phyloP scores from a whole-genome alignment of 64 coral and sea anemone species.

The Astreopora myriophthalma region DNA sequence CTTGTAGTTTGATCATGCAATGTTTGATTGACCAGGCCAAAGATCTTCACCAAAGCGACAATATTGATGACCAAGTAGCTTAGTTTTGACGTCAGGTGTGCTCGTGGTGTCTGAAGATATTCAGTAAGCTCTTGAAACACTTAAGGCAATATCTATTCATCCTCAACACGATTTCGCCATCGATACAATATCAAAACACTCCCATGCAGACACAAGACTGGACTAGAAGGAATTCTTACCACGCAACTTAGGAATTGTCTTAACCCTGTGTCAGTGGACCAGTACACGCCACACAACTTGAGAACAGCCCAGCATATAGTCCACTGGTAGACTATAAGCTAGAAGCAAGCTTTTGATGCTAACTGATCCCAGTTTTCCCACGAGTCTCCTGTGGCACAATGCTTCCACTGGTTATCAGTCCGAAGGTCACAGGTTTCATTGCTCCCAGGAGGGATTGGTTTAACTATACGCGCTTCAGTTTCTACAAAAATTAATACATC shows the following conservation, averaged over 20 bases:
- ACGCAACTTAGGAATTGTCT: neutral
- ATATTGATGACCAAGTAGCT: neutral
- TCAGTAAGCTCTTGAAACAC: neutral
- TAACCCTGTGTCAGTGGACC: neutral
- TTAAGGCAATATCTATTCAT: neutral
- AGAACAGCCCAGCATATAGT: too few species aligned
- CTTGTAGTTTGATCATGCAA: neutral
- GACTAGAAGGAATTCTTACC: neutral
- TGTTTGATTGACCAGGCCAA: neutral
- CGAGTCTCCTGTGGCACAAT: too few species aligned
- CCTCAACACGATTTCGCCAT: neutral
- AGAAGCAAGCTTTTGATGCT: too few species aligned
- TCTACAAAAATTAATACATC: too few species aligned
- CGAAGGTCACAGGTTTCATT: too few species aligned
- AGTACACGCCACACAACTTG: too few species aligned
- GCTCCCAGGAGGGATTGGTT: too few species aligned
- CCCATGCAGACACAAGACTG: neutral
- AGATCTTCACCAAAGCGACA: neutral
- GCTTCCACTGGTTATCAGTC: too few species aligned
- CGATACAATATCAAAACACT: neutral
- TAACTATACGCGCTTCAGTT: too few species aligned
- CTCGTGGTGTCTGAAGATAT: neutral
- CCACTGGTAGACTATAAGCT: too few species aligned
- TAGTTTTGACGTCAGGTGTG: neutral
- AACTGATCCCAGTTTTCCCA: too few species aligned